Conservation (phyloP, 2,888 invertebrate genomes). For the Hydraecia micacea region DNA sequence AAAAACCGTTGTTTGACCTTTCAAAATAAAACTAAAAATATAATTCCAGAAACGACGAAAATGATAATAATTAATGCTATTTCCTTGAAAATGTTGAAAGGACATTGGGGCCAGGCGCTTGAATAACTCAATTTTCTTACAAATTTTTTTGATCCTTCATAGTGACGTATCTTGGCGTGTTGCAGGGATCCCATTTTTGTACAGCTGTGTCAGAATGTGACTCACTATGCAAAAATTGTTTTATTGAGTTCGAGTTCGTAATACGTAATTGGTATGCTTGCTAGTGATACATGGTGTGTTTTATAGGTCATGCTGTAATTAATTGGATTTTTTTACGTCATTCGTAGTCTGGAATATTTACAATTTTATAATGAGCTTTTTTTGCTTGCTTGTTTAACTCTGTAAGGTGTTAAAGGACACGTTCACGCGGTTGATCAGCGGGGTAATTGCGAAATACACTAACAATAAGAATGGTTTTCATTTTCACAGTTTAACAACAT, state of each 20-base stretch:
- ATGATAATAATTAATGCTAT: conserved; percentile 2
- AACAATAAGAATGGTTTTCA: too few relatives aligned
- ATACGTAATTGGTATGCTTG: not conserved
- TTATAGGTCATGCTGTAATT: not conserved
- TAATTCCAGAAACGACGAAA: not conserved
- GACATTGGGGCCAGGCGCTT: not conserved
- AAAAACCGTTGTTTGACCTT: not conserved
- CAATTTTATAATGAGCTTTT: not conserved
- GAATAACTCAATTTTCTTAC: conserved; percentile 27
- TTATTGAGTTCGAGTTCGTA: not conserved
- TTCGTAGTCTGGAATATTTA: not conserved
- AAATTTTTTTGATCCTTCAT: conserved; percentile 9
- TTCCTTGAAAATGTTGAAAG: conserved; percentile 29
- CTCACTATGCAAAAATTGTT: conserved; percentile 1
- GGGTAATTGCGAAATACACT: too few relatives aligned
- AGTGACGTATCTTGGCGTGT: not conserved
- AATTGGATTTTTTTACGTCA: not conserved
- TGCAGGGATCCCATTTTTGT: not conserved
- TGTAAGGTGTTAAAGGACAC: too few relatives aligned
- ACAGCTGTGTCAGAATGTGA: conserved; percentile 21
- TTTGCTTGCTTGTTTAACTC: not conserved
- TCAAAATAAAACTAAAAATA: conserved; percentile 1
- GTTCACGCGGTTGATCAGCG: too few relatives aligned
- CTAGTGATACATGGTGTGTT: not conserved
- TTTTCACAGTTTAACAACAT: too few relatives aligned